Evolutionary conservation across 1,140 invertebrate genomes (phyloP).

Genomic region (Danaus plexippus): DNA sequence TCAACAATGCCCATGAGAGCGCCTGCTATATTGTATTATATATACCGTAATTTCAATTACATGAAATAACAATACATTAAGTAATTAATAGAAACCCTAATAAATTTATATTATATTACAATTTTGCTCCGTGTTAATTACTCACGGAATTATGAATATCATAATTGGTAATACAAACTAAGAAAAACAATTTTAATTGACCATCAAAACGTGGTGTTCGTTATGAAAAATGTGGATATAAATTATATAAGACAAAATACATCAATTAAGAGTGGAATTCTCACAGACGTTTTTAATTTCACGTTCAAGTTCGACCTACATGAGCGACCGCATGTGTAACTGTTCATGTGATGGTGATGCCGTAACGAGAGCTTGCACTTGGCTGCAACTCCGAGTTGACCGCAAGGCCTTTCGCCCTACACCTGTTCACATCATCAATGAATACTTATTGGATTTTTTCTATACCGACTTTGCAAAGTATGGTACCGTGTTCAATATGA

Average conservation of each 20-base stretch:
- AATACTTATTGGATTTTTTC: slow-evolving; percentile 16
- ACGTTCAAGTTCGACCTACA: slow-evolving; percentile 58
- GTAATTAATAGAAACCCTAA: too few species aligned
- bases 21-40: not conserved
- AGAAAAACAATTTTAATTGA: too few species aligned
- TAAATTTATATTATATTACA: too few species aligned
- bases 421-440: slow-evolving; percentile 27
- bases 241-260: slow-evolving; percentile 10
- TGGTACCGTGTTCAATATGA: too few species aligned
- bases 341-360: slow-evolving; percentile 47
- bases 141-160: too few species aligned
- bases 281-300: slow-evolving; percentile 55
- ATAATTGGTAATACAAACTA: too few species aligned
- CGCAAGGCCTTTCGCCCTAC: slow-evolving; percentile 47
- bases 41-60: too few species aligned
- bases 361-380: slow-evolving; percentile 50
- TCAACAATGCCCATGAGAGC: slow-evolving; percentile 12
- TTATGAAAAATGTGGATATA: too few species aligned
- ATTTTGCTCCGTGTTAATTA: too few species aligned
- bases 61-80: too few species aligned
- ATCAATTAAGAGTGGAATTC: slow-evolving; percentile 44
- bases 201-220: too few species aligned
- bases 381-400: slow-evolving; percentile 46
- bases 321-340: slow-evolving; percentile 56
- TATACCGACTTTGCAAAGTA: too few species aligned